Conservation (phyloP, 2,888 invertebrate genomes). For the Craniophora ligustri region DNA sequence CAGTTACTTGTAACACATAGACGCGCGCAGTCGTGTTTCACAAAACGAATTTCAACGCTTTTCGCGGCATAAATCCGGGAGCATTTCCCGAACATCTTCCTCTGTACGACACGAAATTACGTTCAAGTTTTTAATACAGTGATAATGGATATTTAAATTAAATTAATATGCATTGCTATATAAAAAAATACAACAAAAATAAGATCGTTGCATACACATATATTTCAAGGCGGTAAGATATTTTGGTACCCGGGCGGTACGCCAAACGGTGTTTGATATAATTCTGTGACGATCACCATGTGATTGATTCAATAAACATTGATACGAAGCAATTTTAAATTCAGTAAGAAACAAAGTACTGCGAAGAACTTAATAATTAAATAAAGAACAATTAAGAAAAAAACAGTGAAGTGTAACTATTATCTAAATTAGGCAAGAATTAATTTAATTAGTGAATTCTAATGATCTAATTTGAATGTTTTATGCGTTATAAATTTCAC, state of each 20-base stretch:
- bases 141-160: background rate
- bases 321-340: conserved; percentile 7
- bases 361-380: background rate
- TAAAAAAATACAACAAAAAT: conserved; percentile 16
- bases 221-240: conserved; percentile 77
- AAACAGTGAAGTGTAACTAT: background rate
- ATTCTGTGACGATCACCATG: conserved; percentile 54
- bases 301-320: conserved; percentile 67
- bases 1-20: conserved; percentile 57
- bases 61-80: conserved; percentile 25
- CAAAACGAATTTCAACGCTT: conserved; percentile 16
- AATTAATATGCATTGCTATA: background rate
- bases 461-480: background rate
- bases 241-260: conserved; percentile 78
- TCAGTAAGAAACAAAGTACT: background rate
- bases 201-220: conserved; percentile 49
- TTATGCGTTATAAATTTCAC: background rate
- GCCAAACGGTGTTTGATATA: conserved; percentile 71
- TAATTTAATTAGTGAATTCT: background rate
- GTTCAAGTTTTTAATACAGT: background rate
- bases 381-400: background rate
- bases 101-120: background rate
- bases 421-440: background rate
- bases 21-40: conserved; percentile 43
- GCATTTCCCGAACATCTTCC: conserved; percentile 5